These are phyloP conservation scores for Yponomeuta malinellus DNA, from an alignment of 2,888 invertebrate genomes.

Conservation along the genomic window DNA sequence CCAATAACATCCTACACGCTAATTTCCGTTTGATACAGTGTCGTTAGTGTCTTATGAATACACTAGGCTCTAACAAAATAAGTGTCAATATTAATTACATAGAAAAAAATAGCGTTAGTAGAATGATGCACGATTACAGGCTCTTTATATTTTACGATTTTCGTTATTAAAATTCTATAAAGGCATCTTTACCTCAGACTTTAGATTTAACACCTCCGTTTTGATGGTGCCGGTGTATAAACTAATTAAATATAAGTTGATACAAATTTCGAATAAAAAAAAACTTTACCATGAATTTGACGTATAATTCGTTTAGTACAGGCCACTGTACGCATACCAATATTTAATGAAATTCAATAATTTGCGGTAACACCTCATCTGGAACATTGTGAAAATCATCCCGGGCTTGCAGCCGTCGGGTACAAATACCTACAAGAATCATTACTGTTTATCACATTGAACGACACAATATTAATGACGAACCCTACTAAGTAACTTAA, in stretches of 20 bases:
- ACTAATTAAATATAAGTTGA: slow-evolving; percentile 65
- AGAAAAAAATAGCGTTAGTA: slow-evolving; percentile 52
- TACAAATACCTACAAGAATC: background rate
- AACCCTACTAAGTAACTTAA: slow-evolving; percentile 46
- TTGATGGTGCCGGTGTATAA: slow-evolving; percentile 57
- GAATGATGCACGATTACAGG: slow-evolving; percentile 63
- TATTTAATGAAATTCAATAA: background rate
- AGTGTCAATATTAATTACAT: slow-evolving; percentile 70
- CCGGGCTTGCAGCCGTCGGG: too few species aligned
- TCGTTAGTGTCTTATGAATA: slow-evolving; percentile 63
- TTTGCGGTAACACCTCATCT: background rate
- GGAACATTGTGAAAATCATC: background rate
- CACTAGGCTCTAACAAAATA: slow-evolving; percentile 68
- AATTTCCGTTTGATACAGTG: slow-evolving; percentile 63
- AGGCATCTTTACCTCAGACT: slow-evolving; percentile 76
- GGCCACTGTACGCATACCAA: background rate
- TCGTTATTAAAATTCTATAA: slow-evolving; percentile 71
- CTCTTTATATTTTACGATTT: slow-evolving; percentile 49
- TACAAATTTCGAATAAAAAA: slow-evolving; percentile 58
- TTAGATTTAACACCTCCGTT: slow-evolving; percentile 71
- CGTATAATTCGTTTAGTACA: slow-evolving; percentile 28
- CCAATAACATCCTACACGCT: slow-evolving; percentile 70
- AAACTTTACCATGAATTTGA: slow-evolving; percentile 61
- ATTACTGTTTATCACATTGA: slow-evolving; percentile 70
- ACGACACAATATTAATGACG: slow-evolving; percentile 63